These are phyloP conservation scores for Yponomeuta plumbellus DNA, from an alignment of 2,888 invertebrate species.

Conservation along the genomic window DNA sequence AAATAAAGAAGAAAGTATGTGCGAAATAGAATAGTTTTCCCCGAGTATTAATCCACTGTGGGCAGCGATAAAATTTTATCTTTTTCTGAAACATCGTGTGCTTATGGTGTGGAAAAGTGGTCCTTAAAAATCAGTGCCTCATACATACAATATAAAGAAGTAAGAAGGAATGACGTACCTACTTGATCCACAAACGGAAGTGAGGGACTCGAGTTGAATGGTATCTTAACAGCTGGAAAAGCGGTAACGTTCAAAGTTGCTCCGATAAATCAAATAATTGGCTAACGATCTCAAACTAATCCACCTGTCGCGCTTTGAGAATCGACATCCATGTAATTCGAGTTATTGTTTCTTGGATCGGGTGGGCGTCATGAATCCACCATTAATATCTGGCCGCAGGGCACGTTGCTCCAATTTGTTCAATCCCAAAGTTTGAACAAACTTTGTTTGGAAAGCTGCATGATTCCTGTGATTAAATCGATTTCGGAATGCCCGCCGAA, in stretches of 20 bases:
- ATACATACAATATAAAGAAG: neutral
- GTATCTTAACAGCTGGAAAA: slow-evolving; percentile 22
- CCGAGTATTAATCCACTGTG: no score
- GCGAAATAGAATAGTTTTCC: no score
- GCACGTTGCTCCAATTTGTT: slow-evolving; percentile 69
- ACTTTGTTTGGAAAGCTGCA: slow-evolving; percentile 67
- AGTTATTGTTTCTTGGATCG: slow-evolving; percentile 17
- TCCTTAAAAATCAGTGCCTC: no score
- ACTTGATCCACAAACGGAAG: neutral
- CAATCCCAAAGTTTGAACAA: slow-evolving; percentile 66
- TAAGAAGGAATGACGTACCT: neutral
- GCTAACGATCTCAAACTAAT: slow-evolving; percentile 27
- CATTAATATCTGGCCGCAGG: slow-evolving; percentile 67
- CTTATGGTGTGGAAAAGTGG: no score
- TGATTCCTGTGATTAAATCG: slow-evolving; percentile 73
- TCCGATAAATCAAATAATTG: slow-evolving; percentile 35
- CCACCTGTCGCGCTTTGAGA: slow-evolving; percentile 33
- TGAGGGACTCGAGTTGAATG: slow-evolving; percentile 13
- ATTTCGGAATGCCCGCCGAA: slow-evolving; percentile 67
- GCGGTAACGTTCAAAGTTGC: slow-evolving; percentile 28
- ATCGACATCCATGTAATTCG: slow-evolving; percentile 15
- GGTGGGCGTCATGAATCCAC: slow-evolving; percentile 55
- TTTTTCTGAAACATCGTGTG: no score
- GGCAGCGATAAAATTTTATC: no score
- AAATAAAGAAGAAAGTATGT: no score